Evolutionary conservation across 2,113 vertebrate genomes (phyloP), one percentile per base, ranked within the genome.

Genomic region (Tragelaphus buxtoni): DNA sequence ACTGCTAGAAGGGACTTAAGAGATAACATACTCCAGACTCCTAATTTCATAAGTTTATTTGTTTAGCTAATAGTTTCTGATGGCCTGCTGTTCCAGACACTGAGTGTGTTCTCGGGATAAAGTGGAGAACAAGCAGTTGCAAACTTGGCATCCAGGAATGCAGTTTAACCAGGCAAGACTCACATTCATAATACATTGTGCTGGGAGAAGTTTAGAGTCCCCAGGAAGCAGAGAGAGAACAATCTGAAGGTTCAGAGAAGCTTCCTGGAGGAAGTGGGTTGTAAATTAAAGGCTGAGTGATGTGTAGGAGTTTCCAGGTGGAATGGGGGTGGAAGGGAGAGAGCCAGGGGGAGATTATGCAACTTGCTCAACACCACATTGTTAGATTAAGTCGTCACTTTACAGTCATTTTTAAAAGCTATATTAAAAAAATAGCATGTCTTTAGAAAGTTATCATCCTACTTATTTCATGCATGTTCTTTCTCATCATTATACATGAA

Each of bases 301-400:
- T 87, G 12, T 89, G 92, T 93, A 20, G 89, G 95, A 63, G 72
- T 95, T 94, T 82, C 91, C 77, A 84, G 92, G 82, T 94, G 92
- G 87, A 93, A 85, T 30, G 94, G 72, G 83, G 93, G 77, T 93
- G 91, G 96, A 45, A 90, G 51, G 69, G 79, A 69, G 87, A 72
- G 55, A 77, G 45, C 45, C 76, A 51, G 30, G 45, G 76, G 28
- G 69, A 93, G 55, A 76, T 97, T 94, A 96, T 83, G 47, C 88
- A 97, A 76, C 20, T 79, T 89, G 35, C 35, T 96, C 49, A 88
- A 84, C 74, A 92, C 18, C 77, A 77, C 45, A 51, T 16, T 95
- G 69, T 79, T 90, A 88, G 94, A 95, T 96, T 90, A 93, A 95
- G 74, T 93, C 96, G 87, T 95, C 94, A 88, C 92, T 96, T 96